These are phyloP conservation scores for Rhinophrynus dorsalis DNA, from an alignment of 2,797 vertebrate genomes.

Conservation along the genomic window DNA sequence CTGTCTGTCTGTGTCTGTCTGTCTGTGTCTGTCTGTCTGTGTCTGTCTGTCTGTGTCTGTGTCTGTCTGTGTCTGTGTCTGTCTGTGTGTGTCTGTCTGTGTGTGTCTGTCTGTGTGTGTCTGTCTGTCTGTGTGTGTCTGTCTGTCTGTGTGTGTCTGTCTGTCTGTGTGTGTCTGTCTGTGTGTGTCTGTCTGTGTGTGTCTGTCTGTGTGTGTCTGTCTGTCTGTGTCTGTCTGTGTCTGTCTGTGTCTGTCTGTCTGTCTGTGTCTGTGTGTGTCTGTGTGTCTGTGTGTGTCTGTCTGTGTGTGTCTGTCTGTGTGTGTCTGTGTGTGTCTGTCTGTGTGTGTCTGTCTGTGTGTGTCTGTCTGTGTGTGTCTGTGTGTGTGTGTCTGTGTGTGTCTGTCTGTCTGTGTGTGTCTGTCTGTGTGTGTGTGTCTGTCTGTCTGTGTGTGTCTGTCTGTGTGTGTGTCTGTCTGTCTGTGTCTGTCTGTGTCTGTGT, in stretches of 20 bases:
- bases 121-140: background rate
- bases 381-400: background rate
- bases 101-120: background rate
- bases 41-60: background rate
- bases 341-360: background rate
- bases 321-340: background rate
- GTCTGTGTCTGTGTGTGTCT: background rate
- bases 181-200: background rate
- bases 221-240: background rate
- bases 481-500: background rate
- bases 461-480: background rate
- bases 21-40: background rate
- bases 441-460: background rate
- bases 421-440: background rate
- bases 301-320: background rate
- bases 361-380: background rate
- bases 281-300: background rate
- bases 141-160: background rate
- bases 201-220: background rate
- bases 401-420: background rate
- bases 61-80: background rate
- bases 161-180: background rate
- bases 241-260: slow-evolving; percentile 2
- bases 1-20: background rate
- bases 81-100: background rate